Evolutionary conservation across 2,888 invertebrate species (phyloP), one percentile per base, ranked within the genome.

Genomic region (Liodrosophila aerea): DNA sequence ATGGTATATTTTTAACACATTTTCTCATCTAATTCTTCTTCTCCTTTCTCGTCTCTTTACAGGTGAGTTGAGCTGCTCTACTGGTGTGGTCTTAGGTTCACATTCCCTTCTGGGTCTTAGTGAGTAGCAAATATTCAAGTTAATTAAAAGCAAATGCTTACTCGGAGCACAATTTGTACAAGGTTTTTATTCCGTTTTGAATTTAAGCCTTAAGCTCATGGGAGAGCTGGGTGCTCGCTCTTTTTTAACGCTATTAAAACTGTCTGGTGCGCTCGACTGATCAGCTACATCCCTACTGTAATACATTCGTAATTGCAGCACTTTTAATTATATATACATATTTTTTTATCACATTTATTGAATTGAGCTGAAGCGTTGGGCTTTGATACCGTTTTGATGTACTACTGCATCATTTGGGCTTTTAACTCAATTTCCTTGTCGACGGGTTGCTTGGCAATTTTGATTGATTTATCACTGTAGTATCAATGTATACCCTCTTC

Each of bases 81-180:
- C 16, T 13, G 22, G 27, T 33, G 27, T 18, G 27, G 31, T 27
- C 46, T 9, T 22, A 22, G 5, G 22, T 22, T 22, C 22, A 5
- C 22, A 22, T 4, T 29, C 13, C 11, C 4, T 2, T 13, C 13
- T 47, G 46, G 31, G 31, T 12, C 13, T 22, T 33, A n/a, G 69
- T 70, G 57, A 70, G 69, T 70, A 70, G 33, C 18, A 39, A 49
- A 47, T 36, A 63, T 52, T 71, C 47, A 46, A 70, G 57, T 70
- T 70, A 70, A 70, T 70, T 70, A 70, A 70, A 71, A 71, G 67
- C 63, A 70, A 71, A 70, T 71, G 52, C 69, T 66, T 50, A 65
- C 53, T 54, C 53, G 66, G 66, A 15, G 53, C 50, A 54, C 15
- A 18, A 40, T 9, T 12, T 34, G 27, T 1, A 41, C 2, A 12